Evolutionary conservation across 2,113 vertebrate genomes (phyloP).

Genomic region (Ceyx cyanopectus): DNA sequence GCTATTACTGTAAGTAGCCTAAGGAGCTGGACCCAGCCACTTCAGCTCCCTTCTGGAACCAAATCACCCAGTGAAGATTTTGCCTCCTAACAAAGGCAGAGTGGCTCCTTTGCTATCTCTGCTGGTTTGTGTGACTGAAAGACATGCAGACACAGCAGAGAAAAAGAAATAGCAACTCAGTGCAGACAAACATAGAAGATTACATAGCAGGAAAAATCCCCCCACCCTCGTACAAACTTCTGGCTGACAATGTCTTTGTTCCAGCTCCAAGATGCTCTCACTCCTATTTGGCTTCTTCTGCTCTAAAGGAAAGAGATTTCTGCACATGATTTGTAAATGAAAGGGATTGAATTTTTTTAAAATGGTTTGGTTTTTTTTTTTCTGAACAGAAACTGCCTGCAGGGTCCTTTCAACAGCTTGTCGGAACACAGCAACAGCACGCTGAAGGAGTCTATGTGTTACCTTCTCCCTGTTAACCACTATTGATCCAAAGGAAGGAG

Average conservation of each 20-base stretch:
- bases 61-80: neutral
- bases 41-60: neutral
- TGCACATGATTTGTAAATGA: slow-evolving; percentile 8
- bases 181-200: neutral
- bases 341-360: neutral
- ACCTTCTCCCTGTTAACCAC: neutral
- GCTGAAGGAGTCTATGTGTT: neutral
- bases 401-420: neutral
- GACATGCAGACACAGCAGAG: neutral
- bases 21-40: neutral
- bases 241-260: slow-evolving; percentile 38
- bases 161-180: neutral
- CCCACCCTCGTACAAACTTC: neutral
- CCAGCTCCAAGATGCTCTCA: slow-evolving; percentile 36
- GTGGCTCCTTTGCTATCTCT: neutral
- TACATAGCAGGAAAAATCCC: slow-evolving; percentile 9
- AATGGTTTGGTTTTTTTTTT: neutral
- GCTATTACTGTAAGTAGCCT: neutral
- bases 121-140: neutral
- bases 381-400: neutral
- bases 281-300: neutral
- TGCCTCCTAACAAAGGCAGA: neutral
- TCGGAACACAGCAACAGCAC: neutral
- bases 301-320: slow-evolving; percentile 30
- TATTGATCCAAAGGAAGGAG: neutral